These are phyloP conservation scores for Nemapogon koenigi DNA, from an alignment of 2,888 invertebrate genomes.

Conservation along the genomic window DNA sequence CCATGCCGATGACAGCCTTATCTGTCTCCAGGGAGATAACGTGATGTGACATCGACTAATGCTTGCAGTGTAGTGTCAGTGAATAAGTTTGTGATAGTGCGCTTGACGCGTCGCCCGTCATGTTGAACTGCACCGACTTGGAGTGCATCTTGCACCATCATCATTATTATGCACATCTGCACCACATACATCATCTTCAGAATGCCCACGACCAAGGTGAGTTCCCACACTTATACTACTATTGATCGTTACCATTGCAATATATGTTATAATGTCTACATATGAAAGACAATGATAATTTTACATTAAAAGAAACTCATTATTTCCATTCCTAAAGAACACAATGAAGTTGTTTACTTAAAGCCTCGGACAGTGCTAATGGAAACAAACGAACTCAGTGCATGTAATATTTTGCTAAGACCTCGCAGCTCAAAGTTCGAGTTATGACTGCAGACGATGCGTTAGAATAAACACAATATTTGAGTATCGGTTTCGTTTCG, in stretches of 20 bases:
- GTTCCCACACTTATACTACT: conserved; percentile 13
- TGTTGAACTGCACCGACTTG: conserved; percentile 80
- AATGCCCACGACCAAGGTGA: conserved; percentile 70
- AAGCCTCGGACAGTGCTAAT: conserved; percentile 34
- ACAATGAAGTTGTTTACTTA: conserved; percentile 46
- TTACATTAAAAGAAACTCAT: conserved; percentile 1
- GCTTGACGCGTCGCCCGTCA: conserved; percentile 48
- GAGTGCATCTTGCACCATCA: conserved; percentile 80
- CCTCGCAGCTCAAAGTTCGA: no score
- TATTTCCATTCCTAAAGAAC: conserved; percentile 13
- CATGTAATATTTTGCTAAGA: no score
- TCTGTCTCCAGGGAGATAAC: conserved; percentile 47
- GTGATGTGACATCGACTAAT: conserved; percentile 56
- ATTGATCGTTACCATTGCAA: neutral
- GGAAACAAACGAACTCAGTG: conserved; percentile 38
- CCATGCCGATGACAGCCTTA: conserved; percentile 27
- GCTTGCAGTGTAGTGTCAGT: conserved; percentile 45
- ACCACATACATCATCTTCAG: conserved; percentile 73
- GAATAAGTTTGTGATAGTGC: conserved; percentile 62
- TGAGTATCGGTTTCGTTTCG: no score
- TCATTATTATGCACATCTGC: conserved; percentile 76
- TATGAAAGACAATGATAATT: no score
- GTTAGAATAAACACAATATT: no score
- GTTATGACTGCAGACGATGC: no score
- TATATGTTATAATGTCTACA: neutral